Base-by-base conservation (phyloP, 2,797 vertebrate genomes). In the Pangasius mekongensis region DNA sequence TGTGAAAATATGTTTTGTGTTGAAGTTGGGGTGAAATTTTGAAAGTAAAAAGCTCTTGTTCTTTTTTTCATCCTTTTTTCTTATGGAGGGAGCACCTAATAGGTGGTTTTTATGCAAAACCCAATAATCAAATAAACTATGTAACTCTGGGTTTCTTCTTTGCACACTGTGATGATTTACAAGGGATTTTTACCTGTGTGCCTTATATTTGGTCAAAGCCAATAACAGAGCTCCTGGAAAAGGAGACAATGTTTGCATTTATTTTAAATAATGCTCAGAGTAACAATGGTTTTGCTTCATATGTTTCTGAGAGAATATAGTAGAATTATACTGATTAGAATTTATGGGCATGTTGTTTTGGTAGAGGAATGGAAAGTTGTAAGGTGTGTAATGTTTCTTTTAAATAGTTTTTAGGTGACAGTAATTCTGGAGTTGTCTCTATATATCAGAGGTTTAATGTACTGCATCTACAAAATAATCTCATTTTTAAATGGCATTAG, bases 281-380 rank as follows among this genome's bases (percentile, higher is more conserved):
- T 80, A 54, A 52, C 47, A 8, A 30, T 30, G 49, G 14, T 52
- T 77, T 52, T 30, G 27, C n/a, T 54, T 52, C 47, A 81, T 13
- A 58, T 18, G 54, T 60, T 36, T 58, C n/a, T 39, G 33, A 22
- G 20, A 58, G 11, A 60, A 81, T 36, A 36, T 24, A 58, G 0
- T 5, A 33, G 27, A 7, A 84, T 69, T 22, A 33, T 69, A 7
- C 18, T 69, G 54, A 54, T 54, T 33, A 14, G n/a, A 13, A 69
- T 84, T 67, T 52, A 33, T 54, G n/a, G 6, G n/a, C 20, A 69
- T 67, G 43, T 64, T 64, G 78, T 33, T 84, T 84, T 52, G 82
- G 82, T 52, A 6, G 64, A 84, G 47, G 47, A 69, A 54, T 24
- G 13, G n/a, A 36, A 52, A 62, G 24, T 8, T n/a, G 16, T 36